A percentile compares a stretch with the other conserved stretches of the same genome.
phyloP scores from a whole-genome alignment of 2,888 invertebrate species.

The Chymomyza caudatula region DNA sequence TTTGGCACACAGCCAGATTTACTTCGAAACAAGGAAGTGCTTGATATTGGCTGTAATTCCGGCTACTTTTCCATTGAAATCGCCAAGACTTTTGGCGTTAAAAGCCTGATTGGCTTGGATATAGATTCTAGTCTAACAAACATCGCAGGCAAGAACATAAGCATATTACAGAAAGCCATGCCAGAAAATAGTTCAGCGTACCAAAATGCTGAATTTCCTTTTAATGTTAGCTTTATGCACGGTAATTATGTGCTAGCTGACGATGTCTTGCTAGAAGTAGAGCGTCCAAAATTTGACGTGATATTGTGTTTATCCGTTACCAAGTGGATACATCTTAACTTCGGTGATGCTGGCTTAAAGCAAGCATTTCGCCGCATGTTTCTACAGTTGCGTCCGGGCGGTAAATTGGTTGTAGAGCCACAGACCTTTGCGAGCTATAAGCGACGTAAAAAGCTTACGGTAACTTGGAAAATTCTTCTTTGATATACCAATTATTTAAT shows the following conservation, averaged over 20 bases:
- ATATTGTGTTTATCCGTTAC: slow-evolving; percentile 91
- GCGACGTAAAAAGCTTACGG: slow-evolving; percentile 83
- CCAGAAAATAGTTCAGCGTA: slow-evolving; percentile 34
- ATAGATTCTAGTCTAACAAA: slow-evolving; percentile 87
- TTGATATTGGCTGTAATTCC: slow-evolving; percentile 94
- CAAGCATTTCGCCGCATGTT: slow-evolving; percentile 88
- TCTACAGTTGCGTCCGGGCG: slow-evolving; percentile 86
- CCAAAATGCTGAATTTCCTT: slow-evolving; percentile 81
- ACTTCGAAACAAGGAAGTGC: slow-evolving; percentile 85
- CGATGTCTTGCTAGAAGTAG: slow-evolving; percentile 85
- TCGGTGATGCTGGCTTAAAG: slow-evolving; percentile 90
- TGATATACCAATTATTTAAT: neutral
- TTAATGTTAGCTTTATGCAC: slow-evolving; percentile 86
- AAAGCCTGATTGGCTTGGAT: slow-evolving; percentile 88
- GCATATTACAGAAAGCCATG: slow-evolving; percentile 43
- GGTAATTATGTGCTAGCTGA: slow-evolving; percentile 90
- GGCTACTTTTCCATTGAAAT: slow-evolving; percentile 89
- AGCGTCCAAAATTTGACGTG: slow-evolving; percentile 88
- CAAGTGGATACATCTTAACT: slow-evolving; percentile 95
- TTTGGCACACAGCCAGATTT: slow-evolving; percentile 82
- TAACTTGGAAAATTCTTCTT: slow-evolving; percentile 70
- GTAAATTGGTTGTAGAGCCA: slow-evolving; percentile 88
- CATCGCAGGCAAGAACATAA: slow-evolving; percentile 51
- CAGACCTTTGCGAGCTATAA: slow-evolving; percentile 90
- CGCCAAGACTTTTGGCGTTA: slow-evolving; percentile 85